Base-by-base conservation (phyloP, 2,888 invertebrate genomes). In the Ormyrus thymus region DNA sequence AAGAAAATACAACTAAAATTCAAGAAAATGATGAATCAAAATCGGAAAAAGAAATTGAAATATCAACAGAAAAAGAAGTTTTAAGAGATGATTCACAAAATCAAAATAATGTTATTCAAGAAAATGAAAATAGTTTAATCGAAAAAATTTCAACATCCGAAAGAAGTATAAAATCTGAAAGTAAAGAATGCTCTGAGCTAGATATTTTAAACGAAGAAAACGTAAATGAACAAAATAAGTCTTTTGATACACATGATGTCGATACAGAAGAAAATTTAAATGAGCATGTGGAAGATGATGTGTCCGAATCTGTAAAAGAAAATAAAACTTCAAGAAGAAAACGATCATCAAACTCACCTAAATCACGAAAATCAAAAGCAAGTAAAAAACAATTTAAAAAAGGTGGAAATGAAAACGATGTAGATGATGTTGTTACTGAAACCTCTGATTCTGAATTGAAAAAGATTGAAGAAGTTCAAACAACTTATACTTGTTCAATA, bases 401-500 rank as follows among this genome's bases (percentile, higher is more conserved):
- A 51, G 4, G 8, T 29, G 62, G 56, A 58, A 59, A 0, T 8
- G 55, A 69, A 10, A 71, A 62, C 7, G 48, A 48, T 46, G 1
- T 10, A 10, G 29, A 59, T 50, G 56, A 78, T 9, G 64, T 55
- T 6, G 48, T 68, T 46, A 66, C 29, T 29, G 78, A 78, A 46
- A 29, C 29, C 45, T 78, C 76, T 10, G 78, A 81, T 56, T 46
- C 61, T 7, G 76, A 71, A 11, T 55, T 45, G 8, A 59, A 51
- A 43, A 72, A 74, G n/a, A 8, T 53, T 56, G 29, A 77, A 56
- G 59, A 80, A 62, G 46, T 59, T 51, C 45, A 78, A 11, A 53
- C 11, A 11, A 59, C 45, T 29, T 81, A 81, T 45, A 79, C 71
- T 9, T 87, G 87, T 61, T 80, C 82, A 7, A 81, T 85, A 9